Conservation (phyloP, 2,113 vertebrate species). For the Craseonycteris thonglongyai region DNA sequence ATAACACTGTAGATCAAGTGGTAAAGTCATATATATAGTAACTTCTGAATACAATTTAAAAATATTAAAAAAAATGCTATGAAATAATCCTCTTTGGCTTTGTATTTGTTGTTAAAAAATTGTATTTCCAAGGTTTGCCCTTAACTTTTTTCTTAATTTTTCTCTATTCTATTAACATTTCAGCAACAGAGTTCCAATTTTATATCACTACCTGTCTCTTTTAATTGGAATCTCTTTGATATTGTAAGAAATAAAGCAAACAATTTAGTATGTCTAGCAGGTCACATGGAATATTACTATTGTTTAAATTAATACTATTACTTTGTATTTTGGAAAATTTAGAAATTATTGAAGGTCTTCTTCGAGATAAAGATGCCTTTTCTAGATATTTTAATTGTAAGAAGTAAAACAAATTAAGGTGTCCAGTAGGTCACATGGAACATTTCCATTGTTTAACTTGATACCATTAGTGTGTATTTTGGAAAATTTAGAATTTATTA, state of each 20-base stretch:
- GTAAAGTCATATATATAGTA: background rate
- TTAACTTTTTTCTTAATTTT: background rate
- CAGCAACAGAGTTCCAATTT: background rate
- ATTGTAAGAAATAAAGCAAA: background rate
- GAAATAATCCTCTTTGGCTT: background rate
- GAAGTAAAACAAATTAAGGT: background rate
- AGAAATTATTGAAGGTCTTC: conserved; percentile 11
- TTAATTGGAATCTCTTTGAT: background rate
- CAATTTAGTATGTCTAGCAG: background rate
- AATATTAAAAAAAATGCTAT: background rate
- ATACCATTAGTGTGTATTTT: background rate
- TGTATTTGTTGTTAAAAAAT: background rate
- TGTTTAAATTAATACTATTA: background rate
- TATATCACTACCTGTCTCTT: background rate
- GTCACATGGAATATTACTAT: background rate
- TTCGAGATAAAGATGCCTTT: no score
- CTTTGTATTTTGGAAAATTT: conserved; percentile 23
- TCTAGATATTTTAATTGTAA: background rate
- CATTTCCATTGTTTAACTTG: conserved; percentile 18
- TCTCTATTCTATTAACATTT: background rate
- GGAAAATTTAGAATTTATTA: conserved; percentile 34
- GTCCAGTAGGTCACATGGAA: background rate
- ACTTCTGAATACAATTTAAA: background rate
- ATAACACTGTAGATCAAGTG: background rate
- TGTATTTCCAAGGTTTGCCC: background rate